Conservation (phyloP, 2,888 invertebrate species). For the Sesamia inferens region DNA sequence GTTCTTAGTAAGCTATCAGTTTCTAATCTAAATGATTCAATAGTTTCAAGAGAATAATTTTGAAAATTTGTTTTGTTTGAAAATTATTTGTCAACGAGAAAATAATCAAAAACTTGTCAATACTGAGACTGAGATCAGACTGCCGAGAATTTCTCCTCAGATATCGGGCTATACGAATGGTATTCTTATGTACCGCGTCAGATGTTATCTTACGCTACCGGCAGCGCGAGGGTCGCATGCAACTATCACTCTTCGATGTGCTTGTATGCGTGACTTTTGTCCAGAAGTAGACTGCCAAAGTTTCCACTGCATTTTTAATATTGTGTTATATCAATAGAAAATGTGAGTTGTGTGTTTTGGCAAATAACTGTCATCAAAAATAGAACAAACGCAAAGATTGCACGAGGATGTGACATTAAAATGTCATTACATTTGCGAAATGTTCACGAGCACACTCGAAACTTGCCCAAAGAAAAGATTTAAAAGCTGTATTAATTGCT, state of each 20-base stretch:
- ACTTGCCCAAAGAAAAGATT: no score
- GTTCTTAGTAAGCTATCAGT: not conserved
- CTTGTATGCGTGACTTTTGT: not conserved
- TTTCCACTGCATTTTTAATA: not conserved
- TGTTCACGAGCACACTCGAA: not conserved
- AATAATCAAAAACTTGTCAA: no score
- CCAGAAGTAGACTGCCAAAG: not conserved
- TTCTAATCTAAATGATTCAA: not conserved
- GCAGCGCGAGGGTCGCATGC: not conserved
- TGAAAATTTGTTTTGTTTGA: no score
- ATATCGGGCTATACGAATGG: not conserved
- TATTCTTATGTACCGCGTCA: not conserved
- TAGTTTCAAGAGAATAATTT: not conserved
- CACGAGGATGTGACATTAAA: not conserved
- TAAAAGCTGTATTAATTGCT: no score
- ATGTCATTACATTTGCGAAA: not conserved
- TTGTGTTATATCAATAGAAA: not conserved
- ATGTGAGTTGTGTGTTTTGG: not conserved
- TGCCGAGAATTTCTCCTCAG: no score
- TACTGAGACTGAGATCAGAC: no score
- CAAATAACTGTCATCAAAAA: not conserved
- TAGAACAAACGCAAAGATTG: not conserved
- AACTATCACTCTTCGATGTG: slow-evolving; percentile 18
- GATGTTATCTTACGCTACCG: not conserved
- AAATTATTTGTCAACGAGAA: no score